Evolutionary conservation across 2,113 vertebrate genomes (phyloP).

Genomic region (Nibea coibor): DNA sequence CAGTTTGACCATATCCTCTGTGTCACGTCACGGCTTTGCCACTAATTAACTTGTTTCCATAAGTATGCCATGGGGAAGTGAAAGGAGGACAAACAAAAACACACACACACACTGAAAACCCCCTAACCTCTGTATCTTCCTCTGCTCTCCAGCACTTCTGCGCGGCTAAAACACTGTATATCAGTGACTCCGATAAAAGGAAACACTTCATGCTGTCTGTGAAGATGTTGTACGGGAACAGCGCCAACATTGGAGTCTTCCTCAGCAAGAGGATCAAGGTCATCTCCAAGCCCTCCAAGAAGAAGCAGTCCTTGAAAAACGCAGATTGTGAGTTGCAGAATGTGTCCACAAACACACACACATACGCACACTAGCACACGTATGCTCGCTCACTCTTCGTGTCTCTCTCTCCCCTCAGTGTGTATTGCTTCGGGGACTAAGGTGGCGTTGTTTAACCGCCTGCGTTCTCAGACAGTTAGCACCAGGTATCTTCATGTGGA

Average conservation of each 20-base stretch:
- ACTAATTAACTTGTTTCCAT: not conserved
- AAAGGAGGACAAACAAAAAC: slow-evolving; percentile 17
- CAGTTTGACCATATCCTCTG: slow-evolving; percentile 15
- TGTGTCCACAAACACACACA: not conserved
- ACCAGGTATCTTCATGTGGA: slow-evolving; percentile 98
- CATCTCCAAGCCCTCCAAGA: slow-evolving; percentile 98
- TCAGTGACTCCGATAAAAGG: slow-evolving; percentile 97
- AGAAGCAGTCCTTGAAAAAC: slow-evolving; percentile 98
- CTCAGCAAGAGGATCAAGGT: slow-evolving; percentile 98
- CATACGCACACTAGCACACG: not conserved
- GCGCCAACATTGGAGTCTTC: slow-evolving; percentile 95
- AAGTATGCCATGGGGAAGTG: slow-evolving; percentile 1
- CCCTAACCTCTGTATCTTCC: slow-evolving; percentile 6
- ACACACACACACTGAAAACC: not conserved
- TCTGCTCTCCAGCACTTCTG: slow-evolving; percentile 91
- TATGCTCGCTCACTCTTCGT: not conserved
- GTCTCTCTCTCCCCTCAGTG: slow-evolving; percentile 80
- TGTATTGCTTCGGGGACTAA: slow-evolving; percentile 99
- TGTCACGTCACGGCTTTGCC: not conserved
- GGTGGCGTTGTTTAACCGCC: slow-evolving; percentile 97
- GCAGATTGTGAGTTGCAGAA: slow-evolving; percentile 90
- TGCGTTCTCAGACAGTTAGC: slow-evolving; percentile 97
- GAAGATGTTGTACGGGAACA: slow-evolving; percentile 98
- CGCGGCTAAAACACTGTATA: slow-evolving; percentile 97
- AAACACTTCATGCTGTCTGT: slow-evolving; percentile 99